Evolutionary conservation across 1,140 invertebrate species (phyloP), one percentile per base, ranked within the genome.

Genomic region (Coptotermes formosanus): DNA sequence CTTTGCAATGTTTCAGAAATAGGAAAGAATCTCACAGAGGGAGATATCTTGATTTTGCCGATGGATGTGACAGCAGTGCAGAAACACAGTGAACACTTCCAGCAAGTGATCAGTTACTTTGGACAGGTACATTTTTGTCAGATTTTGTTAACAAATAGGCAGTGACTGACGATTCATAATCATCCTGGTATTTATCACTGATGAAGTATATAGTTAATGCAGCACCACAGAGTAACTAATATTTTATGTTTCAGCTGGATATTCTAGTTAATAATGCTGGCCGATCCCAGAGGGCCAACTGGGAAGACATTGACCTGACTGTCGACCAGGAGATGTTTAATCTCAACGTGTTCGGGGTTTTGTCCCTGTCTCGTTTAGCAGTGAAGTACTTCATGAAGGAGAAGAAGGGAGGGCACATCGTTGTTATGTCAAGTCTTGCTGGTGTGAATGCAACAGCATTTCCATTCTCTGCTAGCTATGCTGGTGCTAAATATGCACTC

Each of bases 261-360:
- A 93, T 97, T 87, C 91, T 97, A 38, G 93, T 97, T 0, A 96
- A 96, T 89, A 97, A 97, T 92, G 96, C 96, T n/a, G 96, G 96
- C 8, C 90, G 96, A 87, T 95, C 95, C 48, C 97, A 98, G 91
- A 90, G 96, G 87, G 96, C 95, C 4, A 87, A 89, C 52, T 97
- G 96, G 94, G 94, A 95, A 87, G 92, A 95, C 4, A 97, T 96
- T 87, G 93, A 96, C 2, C 83, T 97, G 0, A 89, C 92, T 83
- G 96, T 98, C 2, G 96, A 98, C 89, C 92, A 92, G 85, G 93
- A 96, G 86, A 91, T 97, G 87, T 96, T 98, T 89, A 94, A 97
- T 43, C 89, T 97, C 64, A 97, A 98, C 90, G 96, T 97, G 0
- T 96, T 98, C 87, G 93, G 94, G 0, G 90, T 94, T 9, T 88